A percentile compares a stretch with the other conserved stretches of the same genome.
Conservation (phyloP, 2,797 vertebrate genomes). For the Syngnathus acus region DNA sequence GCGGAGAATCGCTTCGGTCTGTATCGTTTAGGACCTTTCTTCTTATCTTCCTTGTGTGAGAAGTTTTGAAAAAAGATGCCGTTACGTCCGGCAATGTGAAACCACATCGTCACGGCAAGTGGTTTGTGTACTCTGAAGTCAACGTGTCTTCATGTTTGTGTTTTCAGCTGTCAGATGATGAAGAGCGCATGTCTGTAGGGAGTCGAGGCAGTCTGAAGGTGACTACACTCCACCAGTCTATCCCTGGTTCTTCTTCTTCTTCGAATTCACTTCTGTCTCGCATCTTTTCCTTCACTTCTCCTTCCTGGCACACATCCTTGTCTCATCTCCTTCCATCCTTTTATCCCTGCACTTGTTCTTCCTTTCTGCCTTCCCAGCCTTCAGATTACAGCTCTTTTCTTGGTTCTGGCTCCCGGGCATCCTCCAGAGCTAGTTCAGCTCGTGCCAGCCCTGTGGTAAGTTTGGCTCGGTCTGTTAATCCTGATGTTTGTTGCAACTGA, state of each 20-base stretch:
- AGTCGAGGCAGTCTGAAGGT: constrained; percentile 89
- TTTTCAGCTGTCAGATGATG: constrained; percentile 83
- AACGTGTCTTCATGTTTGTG: constrained; percentile 1
- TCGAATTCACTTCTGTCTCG: background rate
- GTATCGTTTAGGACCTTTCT: constrained; percentile 54
- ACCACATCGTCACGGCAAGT: background rate
- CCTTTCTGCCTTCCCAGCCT: constrained; percentile 59
- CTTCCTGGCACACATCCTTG: background rate
- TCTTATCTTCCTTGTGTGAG: background rate
- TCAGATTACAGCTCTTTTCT: constrained; percentile 82
- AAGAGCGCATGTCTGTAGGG: constrained; percentile 86
- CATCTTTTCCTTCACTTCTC: background rate
- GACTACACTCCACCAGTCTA: constrained; percentile 46
- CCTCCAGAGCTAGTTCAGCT: constrained; percentile 82
- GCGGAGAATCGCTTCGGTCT: constrained; percentile 84
- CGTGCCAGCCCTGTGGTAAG: constrained; percentile 98
- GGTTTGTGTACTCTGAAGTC: background rate
- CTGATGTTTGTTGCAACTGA: background rate
- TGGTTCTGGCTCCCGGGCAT: constrained; percentile 82
- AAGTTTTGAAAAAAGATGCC: background rate
- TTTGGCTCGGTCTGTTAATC: background rate
- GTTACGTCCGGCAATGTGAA: background rate
- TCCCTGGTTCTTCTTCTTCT: background rate
- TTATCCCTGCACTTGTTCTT: background rate
- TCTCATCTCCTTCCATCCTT: background rate